Percentiles rank a stretch among this genome's conserved stretches.
These are phyloP conservation scores for Montipora capricornis DNA, from an alignment of 64 coral and sea anemone genomes.

Conservation along the genomic window DNA sequence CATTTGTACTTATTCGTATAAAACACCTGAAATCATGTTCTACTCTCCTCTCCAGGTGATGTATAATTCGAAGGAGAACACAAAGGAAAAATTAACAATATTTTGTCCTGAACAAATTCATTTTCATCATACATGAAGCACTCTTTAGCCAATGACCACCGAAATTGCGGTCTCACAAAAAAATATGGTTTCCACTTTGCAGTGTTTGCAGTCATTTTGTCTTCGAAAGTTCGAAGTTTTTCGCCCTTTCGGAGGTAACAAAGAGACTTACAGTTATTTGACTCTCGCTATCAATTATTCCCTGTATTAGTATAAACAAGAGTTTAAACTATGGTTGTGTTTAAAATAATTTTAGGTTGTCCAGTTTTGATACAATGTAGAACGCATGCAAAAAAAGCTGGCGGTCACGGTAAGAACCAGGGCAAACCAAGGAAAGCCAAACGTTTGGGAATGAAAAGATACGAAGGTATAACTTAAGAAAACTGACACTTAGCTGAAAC, in stretches of 20 bases:
- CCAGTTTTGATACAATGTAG: constrained; percentile 35
- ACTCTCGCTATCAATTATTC: neutral
- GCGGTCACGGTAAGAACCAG: constrained; percentile 92
- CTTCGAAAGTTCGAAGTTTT: constrained; percentile 31
- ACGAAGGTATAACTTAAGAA: constrained; percentile 70
- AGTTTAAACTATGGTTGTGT: neutral
- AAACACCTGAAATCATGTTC: neutral
- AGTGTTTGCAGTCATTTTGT: neutral
- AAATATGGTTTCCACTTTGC: constrained; percentile 21
- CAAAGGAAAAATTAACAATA: neutral
- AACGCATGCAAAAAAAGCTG: constrained; percentile 88
- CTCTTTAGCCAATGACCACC: neutral
- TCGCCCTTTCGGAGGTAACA: constrained; percentile 10
- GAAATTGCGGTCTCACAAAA: neutral
- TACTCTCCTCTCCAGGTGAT: neutral
- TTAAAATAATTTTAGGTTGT: constrained; percentile 14
- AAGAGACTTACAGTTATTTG: neutral
- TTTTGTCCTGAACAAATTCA: no score
- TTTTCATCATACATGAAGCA: no score
- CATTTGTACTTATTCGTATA: neutral
- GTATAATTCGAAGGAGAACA: neutral
- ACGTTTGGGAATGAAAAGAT: constrained; percentile 86
- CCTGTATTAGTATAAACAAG: neutral
- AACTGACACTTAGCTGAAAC: neutral
- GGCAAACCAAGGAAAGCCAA: constrained; percentile 92